Evolutionary conservation across 2,888 invertebrate genomes (phyloP).

Genomic region (Megaustenia siamemsis): DNA sequence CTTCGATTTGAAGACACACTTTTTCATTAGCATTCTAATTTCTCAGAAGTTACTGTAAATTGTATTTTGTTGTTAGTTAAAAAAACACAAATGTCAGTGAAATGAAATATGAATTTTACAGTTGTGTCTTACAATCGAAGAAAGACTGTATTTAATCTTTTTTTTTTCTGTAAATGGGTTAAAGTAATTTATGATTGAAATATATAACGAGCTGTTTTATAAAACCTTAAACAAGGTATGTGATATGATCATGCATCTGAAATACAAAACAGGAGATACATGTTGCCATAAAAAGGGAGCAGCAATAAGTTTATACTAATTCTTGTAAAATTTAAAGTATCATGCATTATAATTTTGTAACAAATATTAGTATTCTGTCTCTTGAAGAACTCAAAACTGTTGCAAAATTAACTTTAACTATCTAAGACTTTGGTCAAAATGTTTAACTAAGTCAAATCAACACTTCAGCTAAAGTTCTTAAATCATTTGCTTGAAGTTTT

Average conservation of each 20-base stretch:
- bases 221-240: conserved; percentile 17
- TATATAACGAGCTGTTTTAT: background rate
- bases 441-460: background rate
- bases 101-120: no score
- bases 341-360: background rate
- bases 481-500: conserved; percentile 24
- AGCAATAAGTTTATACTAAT: background rate
- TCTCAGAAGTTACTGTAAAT: no score
- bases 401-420: conserved; percentile 36
- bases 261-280: background rate
- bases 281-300: background rate
- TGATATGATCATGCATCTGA: conserved; percentile 20
- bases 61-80: no score
- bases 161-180: conserved; percentile 24
- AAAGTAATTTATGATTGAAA: conserved; percentile 30
- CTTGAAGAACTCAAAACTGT: conserved; percentile 14
- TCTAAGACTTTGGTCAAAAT: conserved; percentile 19
- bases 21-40: no score
- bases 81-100: no score
- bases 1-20: no score
- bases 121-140: no score
- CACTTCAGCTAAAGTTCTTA: background rate
- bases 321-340: background rate
- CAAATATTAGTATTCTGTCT: background rate
- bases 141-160: no score